Base-by-base conservation (phyloP, 2,113 vertebrate species). In the Merops nubicus region DNA sequence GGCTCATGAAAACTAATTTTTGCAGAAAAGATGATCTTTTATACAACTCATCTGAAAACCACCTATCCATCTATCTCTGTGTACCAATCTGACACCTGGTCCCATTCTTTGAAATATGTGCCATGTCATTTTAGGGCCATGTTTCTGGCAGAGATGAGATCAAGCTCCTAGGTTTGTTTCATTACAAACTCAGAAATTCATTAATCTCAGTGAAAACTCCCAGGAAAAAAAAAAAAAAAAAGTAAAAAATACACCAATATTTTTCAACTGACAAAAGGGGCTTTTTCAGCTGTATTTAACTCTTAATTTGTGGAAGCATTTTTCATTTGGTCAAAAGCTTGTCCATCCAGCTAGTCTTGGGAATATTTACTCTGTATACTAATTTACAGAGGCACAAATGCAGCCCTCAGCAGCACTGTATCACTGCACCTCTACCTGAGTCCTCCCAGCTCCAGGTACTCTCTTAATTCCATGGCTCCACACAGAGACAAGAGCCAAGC, bases 231-330 rank as follows among this genome's bases (percentile, higher is more conserved):
- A n/a, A 34, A 12, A 9, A 11, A 53, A 17, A 43, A 31, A 12
- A n/a, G n/a, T n/a, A n/a, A 29, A 20, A 3, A n/a, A 28, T 0
- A 23, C 19, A 47, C 11, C 11, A 26, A 0, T 31, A 12, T 54
- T 64, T 78, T 90, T 90, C 18, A 68, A 85, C 56, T 1, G 64
- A 1, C 7, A 70, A 83, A 36, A 9, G 12, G 14, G 2, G 1
- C 2, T 34, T 63, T 84, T n/a, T 29, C 26, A 64, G 6, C 5
- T 15, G 13, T 54, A 54, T 60, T 83, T 76, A 76, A 68, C 12
- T 38, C 10, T 78, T 40, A 6, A 42, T 38, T 75, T 81, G 9
- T 34, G 56, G 19, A 63, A 79, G 5, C 2, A 8, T 78, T 75
- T 88, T 76, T 45, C 16, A 51, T 65, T 68, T 91, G 31, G 23